Base-by-base conservation (phyloP, 2,113 vertebrate species). In the Rhynchomys soricoides region DNA sequence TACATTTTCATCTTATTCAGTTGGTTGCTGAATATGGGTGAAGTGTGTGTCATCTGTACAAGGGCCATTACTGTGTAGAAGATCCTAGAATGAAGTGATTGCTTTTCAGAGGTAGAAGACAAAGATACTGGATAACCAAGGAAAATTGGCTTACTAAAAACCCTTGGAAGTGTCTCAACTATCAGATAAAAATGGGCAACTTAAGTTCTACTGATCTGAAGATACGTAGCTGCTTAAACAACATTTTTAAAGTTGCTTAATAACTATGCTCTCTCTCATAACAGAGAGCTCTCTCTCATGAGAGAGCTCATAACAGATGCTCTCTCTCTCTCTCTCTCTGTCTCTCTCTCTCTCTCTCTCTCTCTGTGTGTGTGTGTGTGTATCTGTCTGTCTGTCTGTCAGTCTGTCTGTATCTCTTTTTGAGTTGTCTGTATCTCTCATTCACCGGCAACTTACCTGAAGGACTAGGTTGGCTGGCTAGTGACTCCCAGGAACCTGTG, bases 61-160 rank as follows among this genome's bases (percentile, higher is more conserved):
- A 95, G 40, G 34, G 45, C 3, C 16, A 78, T 92, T 95, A 73
- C 37, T 57, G 17, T 34, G 22, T 50, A 89, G 45, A 34, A 9
- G 86, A 73, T 78, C 22, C 22, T 86, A 37, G 45, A 64, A 31
- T 21, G 50, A 86, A 81, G 71, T 87, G 64, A n/a, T 43, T 92
- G 90, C 92, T 93, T 86, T 92, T 22, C 73, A 94, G 85, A 96
- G 91, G 45, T 55, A n/a, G 93, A 90, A 97, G 59, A 19, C 66
- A 78, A 83, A 78, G n/a, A 82, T 22, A 21, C 78, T 68, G 77
- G 37, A 71, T 73, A 89, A 64, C 70, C 62, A 86, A 95, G 86
- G 43, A 88, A 31, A 97, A 90, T 13, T 66, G 34, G 43, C 7
- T 95, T 77, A 29, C 43, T 82, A 82, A 57, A 92, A 79, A 68